Conservation (phyloP, 2,888 invertebrate species). For the Tetranychus truncatus region DNA sequence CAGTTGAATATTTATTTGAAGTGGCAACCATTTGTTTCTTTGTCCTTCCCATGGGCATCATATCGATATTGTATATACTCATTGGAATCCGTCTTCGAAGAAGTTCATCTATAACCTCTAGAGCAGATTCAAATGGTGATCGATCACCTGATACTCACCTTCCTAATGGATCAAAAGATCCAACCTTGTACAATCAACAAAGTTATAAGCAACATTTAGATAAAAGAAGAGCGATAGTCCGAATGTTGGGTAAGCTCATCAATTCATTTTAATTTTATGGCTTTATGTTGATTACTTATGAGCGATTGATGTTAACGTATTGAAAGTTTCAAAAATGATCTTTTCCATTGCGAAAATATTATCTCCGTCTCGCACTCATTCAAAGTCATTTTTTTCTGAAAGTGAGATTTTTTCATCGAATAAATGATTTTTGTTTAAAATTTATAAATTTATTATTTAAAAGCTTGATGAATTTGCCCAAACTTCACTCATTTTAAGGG, state of each 20-base stretch:
- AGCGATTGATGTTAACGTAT: no score
- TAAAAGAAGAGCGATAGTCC: slow-evolving; percentile 34
- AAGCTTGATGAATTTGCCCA: no score
- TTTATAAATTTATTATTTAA: no score
- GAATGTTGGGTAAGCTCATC: slow-evolving; percentile 42
- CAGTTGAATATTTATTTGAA: slow-evolving; percentile 1
- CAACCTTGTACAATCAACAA: slow-evolving; percentile 15
- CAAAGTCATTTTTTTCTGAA: no score
- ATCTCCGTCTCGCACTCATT: no score
- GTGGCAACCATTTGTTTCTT: slow-evolving; percentile 53
- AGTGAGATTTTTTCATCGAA: no score
- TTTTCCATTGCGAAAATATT: no score
- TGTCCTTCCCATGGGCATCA: slow-evolving; percentile 65
- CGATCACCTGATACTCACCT: slow-evolving; percentile 11
- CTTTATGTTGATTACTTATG: no score
- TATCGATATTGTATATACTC: slow-evolving; percentile 50
- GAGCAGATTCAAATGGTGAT: not conserved
- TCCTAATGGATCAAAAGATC: not conserved
- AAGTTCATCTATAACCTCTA: slow-evolving; percentile 12
- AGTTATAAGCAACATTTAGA: slow-evolving; percentile 10
- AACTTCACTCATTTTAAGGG: no score
- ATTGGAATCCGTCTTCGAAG: slow-evolving; percentile 31
- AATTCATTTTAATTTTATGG: no score
- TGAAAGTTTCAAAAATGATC: no score
- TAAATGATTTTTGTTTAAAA: no score